Percentiles rank a stretch among this genome's conserved stretches.
These are phyloP conservation scores for Hippocampus zosterae DNA, from an alignment of 2,113 vertebrate species.

Conservation along the genomic window DNA sequence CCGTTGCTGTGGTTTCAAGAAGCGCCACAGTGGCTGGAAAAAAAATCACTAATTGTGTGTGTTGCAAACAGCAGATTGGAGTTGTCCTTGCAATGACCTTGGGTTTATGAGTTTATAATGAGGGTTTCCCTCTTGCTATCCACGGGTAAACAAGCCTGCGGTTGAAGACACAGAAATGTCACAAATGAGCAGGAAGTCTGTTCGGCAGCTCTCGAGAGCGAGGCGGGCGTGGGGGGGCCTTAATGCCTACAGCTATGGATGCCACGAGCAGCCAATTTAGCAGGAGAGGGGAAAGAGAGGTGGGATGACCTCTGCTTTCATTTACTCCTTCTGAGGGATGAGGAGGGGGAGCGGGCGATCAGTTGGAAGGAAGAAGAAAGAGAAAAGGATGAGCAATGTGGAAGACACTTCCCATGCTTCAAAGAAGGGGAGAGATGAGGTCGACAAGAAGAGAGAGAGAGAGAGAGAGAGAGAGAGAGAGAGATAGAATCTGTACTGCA, in stretches of 20 bases:
- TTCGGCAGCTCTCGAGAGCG: slow-evolving; percentile 50
- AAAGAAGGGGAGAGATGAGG: slow-evolving; percentile 50
- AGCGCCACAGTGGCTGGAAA: not conserved
- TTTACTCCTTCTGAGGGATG: slow-evolving; percentile 64
- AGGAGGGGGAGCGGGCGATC: slow-evolving; percentile 54
- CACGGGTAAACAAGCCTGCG: slow-evolving; percentile 61
- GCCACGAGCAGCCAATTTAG: slow-evolving; percentile 74
- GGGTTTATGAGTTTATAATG: slow-evolving; percentile 59
- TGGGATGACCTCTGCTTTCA: slow-evolving; percentile 70
- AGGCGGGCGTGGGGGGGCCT: slow-evolving; percentile 30
- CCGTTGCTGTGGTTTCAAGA: not conserved
- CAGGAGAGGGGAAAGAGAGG: slow-evolving; percentile 62
- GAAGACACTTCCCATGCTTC: slow-evolving; percentile 65
- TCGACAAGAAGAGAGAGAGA: slow-evolving; percentile 26
- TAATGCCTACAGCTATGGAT: slow-evolving; percentile 52
- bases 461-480: slow-evolving; percentile 24
- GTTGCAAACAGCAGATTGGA: slow-evolving; percentile 36
- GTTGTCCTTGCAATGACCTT: slow-evolving; percentile 56
- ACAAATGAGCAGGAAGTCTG: slow-evolving; percentile 68
- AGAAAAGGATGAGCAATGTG: slow-evolving; percentile 64
- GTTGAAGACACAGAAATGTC: slow-evolving; percentile 61
- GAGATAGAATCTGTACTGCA: slow-evolving; percentile 20
- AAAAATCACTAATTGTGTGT: slow-evolving; percentile 8
- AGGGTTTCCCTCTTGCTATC: slow-evolving; percentile 63
- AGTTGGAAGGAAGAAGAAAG: slow-evolving; percentile 60